Conservation (phyloP, 1,140 invertebrate species). For the Danaus plexippus region DNA sequence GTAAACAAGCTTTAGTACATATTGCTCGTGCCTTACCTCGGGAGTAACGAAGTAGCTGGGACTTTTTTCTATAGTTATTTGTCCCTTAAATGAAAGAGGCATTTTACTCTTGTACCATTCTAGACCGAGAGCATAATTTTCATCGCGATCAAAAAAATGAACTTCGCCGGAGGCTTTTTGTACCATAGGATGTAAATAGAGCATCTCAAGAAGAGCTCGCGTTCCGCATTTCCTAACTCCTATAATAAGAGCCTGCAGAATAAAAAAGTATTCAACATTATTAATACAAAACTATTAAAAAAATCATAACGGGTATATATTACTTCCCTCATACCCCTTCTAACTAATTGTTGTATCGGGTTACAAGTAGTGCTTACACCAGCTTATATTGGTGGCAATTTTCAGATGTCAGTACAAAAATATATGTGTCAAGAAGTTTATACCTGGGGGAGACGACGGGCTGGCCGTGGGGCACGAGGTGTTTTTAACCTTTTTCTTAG, state of each 20-base stretch:
- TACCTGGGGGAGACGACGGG: conserved; percentile 59
- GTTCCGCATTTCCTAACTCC: conserved; percentile 96
- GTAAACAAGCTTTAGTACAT: conserved; percentile 3
- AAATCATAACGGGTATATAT: no score
- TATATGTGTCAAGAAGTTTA: conserved; percentile 33
- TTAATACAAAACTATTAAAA: no score
- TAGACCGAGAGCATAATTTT: conserved; percentile 90
- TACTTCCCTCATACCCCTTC: no score
- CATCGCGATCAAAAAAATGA: conserved; percentile 94
- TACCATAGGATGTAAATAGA: conserved; percentile 92
- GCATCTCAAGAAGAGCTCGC: conserved; percentile 92
- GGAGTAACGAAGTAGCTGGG: conserved; percentile 98
- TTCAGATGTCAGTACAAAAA: conserved; percentile 27
- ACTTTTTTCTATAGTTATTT: conserved; percentile 97
- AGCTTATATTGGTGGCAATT: conserved; percentile 24
- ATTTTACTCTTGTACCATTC: conserved; percentile 95
- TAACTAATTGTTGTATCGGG: conserved; percentile 13
- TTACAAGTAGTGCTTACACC: conserved; percentile 5
- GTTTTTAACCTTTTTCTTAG: conserved; percentile 49
- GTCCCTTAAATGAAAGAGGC: conserved; percentile 90
- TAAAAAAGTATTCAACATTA: conserved; percentile 8
- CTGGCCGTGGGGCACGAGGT: conserved; percentile 43
- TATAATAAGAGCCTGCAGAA: conserved; percentile 88
- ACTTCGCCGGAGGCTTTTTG: conserved; percentile 94
- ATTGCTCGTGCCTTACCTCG: conserved; percentile 77